These are phyloP conservation scores for Hemitrygon akajei DNA, from an alignment of 2,797 vertebrate species.

Conservation along the genomic window DNA sequence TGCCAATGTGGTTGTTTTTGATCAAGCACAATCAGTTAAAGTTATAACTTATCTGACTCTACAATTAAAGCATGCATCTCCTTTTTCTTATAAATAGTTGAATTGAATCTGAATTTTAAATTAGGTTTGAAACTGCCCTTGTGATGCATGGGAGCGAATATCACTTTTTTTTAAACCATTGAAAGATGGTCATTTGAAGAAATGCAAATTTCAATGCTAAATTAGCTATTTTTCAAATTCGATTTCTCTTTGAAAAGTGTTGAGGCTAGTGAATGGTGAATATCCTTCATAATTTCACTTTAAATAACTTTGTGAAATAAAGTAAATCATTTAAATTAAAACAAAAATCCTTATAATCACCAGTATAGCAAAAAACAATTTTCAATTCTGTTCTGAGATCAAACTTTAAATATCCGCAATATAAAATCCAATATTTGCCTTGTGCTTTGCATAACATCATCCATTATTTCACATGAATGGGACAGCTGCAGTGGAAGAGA, in stretches of 20 bases:
- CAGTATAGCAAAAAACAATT: neutral
- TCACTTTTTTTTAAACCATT: neutral
- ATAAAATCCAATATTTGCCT: neutral
- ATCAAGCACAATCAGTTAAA: neutral
- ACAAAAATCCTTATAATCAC: neutral
- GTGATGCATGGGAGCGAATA: neutral
- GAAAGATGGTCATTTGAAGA: neutral
- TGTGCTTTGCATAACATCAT: neutral
- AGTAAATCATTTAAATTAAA: neutral
- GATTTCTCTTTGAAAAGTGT: neutral
- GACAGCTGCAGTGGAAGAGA: neutral
- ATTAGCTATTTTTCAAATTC: neutral
- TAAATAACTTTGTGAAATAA: neutral
- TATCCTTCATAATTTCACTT: neutral
- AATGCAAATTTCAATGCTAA: neutral
- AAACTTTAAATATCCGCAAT: neutral
- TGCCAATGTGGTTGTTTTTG: neutral
- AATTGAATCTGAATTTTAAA: neutral
- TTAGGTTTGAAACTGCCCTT: neutral
- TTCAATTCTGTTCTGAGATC: neutral
- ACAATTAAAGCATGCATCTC: neutral
- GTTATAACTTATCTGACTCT: neutral
- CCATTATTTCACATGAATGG: neutral
- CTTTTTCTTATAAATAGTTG: neutral
- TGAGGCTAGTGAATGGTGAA: neutral